These are phyloP conservation scores for Rhynchonycteris naso DNA, from an alignment of 2,797 vertebrate species.

Conservation along the genomic window DNA sequence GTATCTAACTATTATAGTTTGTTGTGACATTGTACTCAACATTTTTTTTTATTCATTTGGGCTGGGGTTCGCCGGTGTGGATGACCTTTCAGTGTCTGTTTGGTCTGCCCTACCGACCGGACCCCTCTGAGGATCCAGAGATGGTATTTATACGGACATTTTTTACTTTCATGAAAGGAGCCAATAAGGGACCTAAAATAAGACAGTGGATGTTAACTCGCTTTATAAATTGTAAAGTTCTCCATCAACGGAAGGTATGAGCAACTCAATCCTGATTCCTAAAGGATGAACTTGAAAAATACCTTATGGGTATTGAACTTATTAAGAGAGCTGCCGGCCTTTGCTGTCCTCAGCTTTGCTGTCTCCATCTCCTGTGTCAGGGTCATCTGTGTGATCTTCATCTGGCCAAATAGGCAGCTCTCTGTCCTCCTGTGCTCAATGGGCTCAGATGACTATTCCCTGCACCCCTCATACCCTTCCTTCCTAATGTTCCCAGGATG, in stretches of 20 bases:
- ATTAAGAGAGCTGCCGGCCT: not conserved
- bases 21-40: no score
- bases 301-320: not conserved
- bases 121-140: not conserved
- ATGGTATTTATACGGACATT: not conserved
- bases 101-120: not conserved
- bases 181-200: not conserved
- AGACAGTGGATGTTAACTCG: not conserved
- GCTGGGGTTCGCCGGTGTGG: not conserved
- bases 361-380: fast-evolving
- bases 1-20: not conserved
- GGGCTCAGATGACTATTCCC: not conserved
- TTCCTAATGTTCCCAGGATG: not conserved
- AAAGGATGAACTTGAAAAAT: not conserved
- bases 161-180: not conserved
- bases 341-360: not conserved
- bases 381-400: not conserved
- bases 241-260: not conserved
- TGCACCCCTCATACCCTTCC: not conserved
- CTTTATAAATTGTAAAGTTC: not conserved
- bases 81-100: not conserved
- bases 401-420: fast-evolving
- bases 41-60: not conserved
- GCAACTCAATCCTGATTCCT: not conserved
- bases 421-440: not conserved